Evolutionary conservation across 2,888 invertebrate species (phyloP).

Genomic region (Hyalella azteca): DNA sequence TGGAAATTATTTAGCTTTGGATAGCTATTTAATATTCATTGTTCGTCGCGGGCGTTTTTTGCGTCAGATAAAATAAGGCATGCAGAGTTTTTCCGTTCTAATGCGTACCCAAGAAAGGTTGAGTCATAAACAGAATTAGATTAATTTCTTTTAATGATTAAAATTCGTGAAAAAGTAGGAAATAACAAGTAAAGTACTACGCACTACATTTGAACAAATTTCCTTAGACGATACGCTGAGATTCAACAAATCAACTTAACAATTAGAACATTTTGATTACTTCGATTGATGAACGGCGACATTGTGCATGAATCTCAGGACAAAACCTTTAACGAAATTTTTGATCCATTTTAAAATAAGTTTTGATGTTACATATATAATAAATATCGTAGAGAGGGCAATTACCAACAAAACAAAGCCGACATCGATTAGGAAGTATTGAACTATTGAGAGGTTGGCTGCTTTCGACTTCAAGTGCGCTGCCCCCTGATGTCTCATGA

Average conservation of each 20-base stretch:
- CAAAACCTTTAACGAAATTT: not conserved
- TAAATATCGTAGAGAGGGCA: not conserved
- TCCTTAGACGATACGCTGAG: not conserved
- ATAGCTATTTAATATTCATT: no score
- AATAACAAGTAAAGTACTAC: not conserved
- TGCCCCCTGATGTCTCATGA: slow-evolving; percentile 66
- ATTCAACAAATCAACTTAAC: not conserved
- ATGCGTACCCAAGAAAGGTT: not conserved
- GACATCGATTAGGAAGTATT: slow-evolving; percentile 34
- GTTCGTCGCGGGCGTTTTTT: no score
- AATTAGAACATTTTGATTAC: not conserved
- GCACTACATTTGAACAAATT: not conserved
- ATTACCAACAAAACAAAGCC: not conserved
- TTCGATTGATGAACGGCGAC: not conserved
- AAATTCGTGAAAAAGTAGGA: not conserved
- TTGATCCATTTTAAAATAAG: not conserved
- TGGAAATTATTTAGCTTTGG: no score
- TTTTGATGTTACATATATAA: not conserved
- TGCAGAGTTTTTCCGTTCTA: no score
- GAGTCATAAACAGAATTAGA: not conserved
- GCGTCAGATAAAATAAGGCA: no score
- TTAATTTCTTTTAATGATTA: not conserved
- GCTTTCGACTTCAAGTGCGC: slow-evolving; percentile 9
- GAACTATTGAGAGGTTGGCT: not conserved
- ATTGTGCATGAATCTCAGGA: not conserved